Conservation (phyloP, 2,888 invertebrate species). For the Watsonalla binaria region DNA sequence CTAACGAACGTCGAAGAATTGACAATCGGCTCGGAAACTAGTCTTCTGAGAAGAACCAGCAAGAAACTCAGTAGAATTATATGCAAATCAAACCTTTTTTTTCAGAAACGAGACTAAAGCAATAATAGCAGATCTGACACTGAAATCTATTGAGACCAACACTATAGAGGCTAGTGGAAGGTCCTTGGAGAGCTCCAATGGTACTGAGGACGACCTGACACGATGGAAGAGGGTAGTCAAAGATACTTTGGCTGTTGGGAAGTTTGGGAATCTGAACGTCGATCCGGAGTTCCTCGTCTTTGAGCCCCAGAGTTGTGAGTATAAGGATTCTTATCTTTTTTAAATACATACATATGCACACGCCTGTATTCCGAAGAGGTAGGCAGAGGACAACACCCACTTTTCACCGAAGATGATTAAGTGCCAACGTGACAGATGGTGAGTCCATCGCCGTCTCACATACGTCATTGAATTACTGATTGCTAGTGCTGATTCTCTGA, state of each 20-base stretch:
- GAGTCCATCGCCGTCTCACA: no score
- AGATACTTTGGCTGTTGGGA: conserved; percentile 84
- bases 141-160: conserved; percentile 85
- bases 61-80: no score
- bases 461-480: no score
- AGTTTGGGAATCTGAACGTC: conserved; percentile 87
- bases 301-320: conserved; percentile 84
- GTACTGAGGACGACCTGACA: conserved; percentile 30
- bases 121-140: conserved; percentile 86
- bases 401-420: no score
- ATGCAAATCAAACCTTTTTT: conserved; percentile 5
- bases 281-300: conserved; percentile 90
- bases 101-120: conserved; percentile 78
- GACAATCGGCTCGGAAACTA: no score
- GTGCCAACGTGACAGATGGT: no score
- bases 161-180: conserved; percentile 78
- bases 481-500: no score
- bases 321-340: neutral
- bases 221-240: conserved; percentile 79
- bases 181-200: conserved; percentile 29
- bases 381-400: no score
- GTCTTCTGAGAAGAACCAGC: no score
- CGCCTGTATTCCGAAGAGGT: no score
- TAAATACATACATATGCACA: neutral
- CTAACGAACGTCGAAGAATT: no score